Evolutionary conservation across 2,888 invertebrate species (phyloP), one percentile per base, ranked within the genome.

Genomic region (Dryadula phaetusa): DNA sequence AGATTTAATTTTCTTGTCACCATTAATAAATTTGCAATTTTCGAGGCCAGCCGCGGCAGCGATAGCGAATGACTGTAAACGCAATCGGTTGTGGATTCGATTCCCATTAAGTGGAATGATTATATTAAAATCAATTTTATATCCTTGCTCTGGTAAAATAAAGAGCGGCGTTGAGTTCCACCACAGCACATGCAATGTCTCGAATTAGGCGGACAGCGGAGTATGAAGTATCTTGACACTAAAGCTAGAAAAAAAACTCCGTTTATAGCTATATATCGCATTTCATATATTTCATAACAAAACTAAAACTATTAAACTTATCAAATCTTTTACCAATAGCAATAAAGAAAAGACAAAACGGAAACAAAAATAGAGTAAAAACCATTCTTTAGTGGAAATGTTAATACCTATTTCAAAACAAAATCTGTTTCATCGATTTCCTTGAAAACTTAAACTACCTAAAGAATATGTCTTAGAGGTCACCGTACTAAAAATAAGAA

Each of bases 381-480:
- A 56, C 20, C 56, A 40, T 40, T 56, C 40, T 40, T 56, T 22
- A 40, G 40, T 40, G n/a, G 20, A 44, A 44, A 60, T 32, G 60
- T 28, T 44, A 18, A 56, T n/a, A n/a, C n/a, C 56, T 42, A 34
- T 52, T 49, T 52, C 62, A 46, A 42, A 34, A 54, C 64, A 54
- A 42, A 34, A 18, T 44, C 28, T 32, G 28, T 44, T 60, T 60
- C 28, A 60, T 44, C 44, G 60, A 46, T 40, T 42, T 60, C 42
- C 42, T 60, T 28, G 28, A 60, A 44, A 40, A 28, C 47, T 16
- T n/a, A 49, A 62, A 22, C 64, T 64, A 58, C 34, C 63, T 34
- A 64, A 66, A 62, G 47, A 64, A 60, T 66, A 25, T 47, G 60
- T 47, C 61, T 64, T 66, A 70, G 47, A 67, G 58, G 56, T 67